Evolutionary conservation across 1,140 invertebrate species (phyloP).

Genomic region (Achroia grisella): DNA sequence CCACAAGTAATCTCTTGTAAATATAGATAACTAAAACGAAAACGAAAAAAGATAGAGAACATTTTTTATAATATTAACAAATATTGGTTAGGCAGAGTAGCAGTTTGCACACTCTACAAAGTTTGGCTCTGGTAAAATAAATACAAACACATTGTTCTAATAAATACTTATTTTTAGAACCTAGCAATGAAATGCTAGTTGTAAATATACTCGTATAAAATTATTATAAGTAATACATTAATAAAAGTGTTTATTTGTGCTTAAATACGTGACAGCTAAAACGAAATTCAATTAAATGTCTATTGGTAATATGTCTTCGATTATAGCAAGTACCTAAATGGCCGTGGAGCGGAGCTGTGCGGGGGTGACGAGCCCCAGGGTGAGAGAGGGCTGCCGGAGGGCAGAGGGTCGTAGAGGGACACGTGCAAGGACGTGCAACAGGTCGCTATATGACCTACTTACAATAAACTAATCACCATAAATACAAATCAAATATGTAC

Average conservation of each 20-base stretch:
- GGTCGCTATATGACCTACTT: conserved; percentile 39
- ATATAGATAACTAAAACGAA: too few relatives aligned
- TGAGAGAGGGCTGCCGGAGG: conserved; percentile 1
- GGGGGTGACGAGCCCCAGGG: conserved; percentile 3
- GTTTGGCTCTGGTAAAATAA: too few relatives aligned
- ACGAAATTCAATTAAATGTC: too few relatives aligned
- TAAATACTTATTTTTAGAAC: too few relatives aligned
- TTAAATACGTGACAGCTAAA: too few relatives aligned
- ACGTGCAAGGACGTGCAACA: conserved; percentile 29
- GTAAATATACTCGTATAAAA: too few relatives aligned
- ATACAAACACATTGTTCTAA: too few relatives aligned
- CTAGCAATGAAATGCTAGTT: not conserved
- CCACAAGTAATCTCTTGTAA: too few relatives aligned
- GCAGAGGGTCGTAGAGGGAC: conserved; percentile 3
- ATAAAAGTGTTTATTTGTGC: not conserved
- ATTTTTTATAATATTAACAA: too few relatives aligned
- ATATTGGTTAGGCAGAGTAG: too few relatives aligned
- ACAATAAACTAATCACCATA: conserved; percentile 20
- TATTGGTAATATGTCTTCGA: conserved; percentile 1
- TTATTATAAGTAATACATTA: not conserved
- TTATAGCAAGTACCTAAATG: conserved; percentile 8
- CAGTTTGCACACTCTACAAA: too few relatives aligned
- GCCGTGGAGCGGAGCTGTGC: conserved; percentile 7
- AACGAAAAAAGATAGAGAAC: too few relatives aligned
- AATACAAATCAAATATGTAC: not conserved